These are phyloP conservation scores for Sebastes steindachneri DNA, from an alignment of 2,797 vertebrate genomes.

Conservation along the genomic window DNA sequence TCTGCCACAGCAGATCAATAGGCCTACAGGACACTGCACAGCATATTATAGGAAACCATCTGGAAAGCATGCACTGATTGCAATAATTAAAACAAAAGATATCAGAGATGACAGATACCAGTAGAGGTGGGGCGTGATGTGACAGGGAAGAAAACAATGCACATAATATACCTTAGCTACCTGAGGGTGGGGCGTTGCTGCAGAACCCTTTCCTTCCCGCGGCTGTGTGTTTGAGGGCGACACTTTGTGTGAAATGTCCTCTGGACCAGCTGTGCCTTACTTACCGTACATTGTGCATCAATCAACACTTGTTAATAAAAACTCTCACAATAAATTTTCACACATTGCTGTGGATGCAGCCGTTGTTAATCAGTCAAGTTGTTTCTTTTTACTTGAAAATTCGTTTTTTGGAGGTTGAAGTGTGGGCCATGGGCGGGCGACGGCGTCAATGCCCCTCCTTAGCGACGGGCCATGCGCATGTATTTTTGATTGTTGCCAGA, in stretches of 20 bases:
- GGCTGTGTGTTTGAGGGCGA: not conserved
- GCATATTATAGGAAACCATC: not conserved
- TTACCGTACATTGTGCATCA: not conserved
- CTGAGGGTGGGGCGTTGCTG: too few relatives aligned
- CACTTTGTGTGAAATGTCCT: too few relatives aligned
- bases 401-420: not conserved
- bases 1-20: not conserved
- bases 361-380: not conserved
- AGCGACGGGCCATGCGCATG: not conserved
- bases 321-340: not conserved
- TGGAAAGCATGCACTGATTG: not conserved
- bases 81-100: not conserved
- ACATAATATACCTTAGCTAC: not conserved
- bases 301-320: not conserved
- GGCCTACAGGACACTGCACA: not conserved
- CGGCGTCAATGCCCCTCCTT: too few relatives aligned
- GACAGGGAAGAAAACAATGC: not conserved
- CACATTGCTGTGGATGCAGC: not conserved
- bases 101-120: not conserved
- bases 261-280: not conserved
- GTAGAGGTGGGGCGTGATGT: not conserved
- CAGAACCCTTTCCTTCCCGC: too few relatives aligned
- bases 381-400: not conserved
- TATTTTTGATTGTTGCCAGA: conserved; percentile 5
- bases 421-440: too few relatives aligned